Evolutionary conservation across 2,113 vertebrate genomes (phyloP), one percentile per base, ranked within the genome.

Genomic region (Australoheros scitulus): DNA sequence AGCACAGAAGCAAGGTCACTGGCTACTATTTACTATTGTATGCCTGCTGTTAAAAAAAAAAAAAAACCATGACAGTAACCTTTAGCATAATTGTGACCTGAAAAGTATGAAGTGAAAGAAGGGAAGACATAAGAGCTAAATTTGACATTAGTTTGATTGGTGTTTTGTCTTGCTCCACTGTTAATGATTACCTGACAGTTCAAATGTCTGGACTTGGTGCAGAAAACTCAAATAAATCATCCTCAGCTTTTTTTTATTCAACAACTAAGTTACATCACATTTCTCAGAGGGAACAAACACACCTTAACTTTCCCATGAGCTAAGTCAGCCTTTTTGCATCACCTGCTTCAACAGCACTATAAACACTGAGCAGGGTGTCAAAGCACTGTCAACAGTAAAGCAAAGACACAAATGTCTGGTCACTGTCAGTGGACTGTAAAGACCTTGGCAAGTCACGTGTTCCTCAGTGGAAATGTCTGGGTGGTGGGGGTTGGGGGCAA

Each of bases 171-270:
- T 55, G 17, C 5, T 58, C 24, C 2, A 11, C 2, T 7, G 75
- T 83, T 76, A 83, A 85, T 86, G 22, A 87, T 85, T 84, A 80
- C 43, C 20, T 18, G 24, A 52, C 52, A 74, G 77, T 11, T 61
- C 22, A 65, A 70, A 75, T 57, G 11, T 43, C 20, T 58, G 26
- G 6, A 81, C 24, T 26, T 13, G 1, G n/a, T 20, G 24, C 34
- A 2, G 7, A n/a, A 58, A 26, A 29, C 43, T 75, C 14, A 57
- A 5, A 29, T 6, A 56, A 60, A 76, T 9, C 34, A 59, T 77
- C 56, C 76, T 61, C 24, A 50, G 11, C 18, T 61, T 59, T 47
- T 47, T 77, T 14, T 80, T 3, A 47, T 57, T 61, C 26, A 32
- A 32, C 34, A 32, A 15, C 4, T 47, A 8, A 61, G 50, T 32